Percentiles rank a stretch among this genome's conserved stretches.
Conservation (phyloP, 1,140 invertebrate species). For the Drosophila chauvacae region DNA sequence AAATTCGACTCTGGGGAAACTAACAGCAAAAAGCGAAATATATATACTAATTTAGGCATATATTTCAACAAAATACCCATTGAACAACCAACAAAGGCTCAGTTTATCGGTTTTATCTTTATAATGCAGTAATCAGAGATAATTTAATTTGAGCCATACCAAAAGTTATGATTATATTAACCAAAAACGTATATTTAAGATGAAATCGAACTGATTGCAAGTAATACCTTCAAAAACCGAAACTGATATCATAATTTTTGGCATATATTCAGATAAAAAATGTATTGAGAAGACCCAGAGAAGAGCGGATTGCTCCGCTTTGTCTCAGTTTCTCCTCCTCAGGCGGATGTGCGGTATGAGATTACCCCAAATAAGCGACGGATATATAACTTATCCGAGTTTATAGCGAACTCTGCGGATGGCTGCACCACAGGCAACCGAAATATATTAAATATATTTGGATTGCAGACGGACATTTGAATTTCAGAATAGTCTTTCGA, state of each 20-base stretch:
- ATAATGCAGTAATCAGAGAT: neutral
- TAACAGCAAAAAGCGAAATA: neutral
- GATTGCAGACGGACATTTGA: constrained; percentile 62
- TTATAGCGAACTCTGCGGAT: constrained; percentile 51
- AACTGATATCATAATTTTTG: constrained; percentile 16
- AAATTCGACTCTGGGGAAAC: neutral
- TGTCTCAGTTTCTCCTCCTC: constrained; percentile 18
- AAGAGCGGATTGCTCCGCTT: constrained; percentile 3
- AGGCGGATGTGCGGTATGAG: constrained; percentile 41
- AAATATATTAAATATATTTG: constrained; percentile 67
- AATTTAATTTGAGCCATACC: neutral
- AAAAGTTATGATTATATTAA: neutral
- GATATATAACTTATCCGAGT: constrained; percentile 76
- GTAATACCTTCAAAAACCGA: neutral
- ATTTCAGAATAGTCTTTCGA: constrained; percentile 44
- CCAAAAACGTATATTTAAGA: neutral
- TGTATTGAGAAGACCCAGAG: neutral
- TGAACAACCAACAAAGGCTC: neutral
- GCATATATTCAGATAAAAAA: constrained; percentile 3
- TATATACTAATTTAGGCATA: neutral
- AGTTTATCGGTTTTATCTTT: constrained; percentile 1
- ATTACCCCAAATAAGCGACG: constrained; percentile 56
- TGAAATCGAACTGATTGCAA: constrained; percentile 9
- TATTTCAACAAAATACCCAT: constrained; percentile 2
- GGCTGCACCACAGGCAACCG: constrained; percentile 58